A percentile compares a stretch with the other conserved stretches of the same genome.
These are phyloP conservation scores for Deroplatys truncata DNA, from an alignment of 2,888 invertebrate genomes.

Conservation along the genomic window DNA sequence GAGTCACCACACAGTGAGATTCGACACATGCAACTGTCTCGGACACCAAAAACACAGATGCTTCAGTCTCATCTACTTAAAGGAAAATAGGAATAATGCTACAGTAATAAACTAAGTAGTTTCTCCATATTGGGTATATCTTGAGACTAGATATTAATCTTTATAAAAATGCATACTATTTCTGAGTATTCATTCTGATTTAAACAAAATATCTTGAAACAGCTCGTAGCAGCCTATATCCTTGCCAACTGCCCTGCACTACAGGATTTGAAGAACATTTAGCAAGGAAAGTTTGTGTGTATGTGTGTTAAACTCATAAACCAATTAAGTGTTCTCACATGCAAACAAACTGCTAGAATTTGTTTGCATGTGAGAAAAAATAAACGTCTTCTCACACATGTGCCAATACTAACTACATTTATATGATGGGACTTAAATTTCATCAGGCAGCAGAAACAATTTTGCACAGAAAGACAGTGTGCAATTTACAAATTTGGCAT, in stretches of 20 bases:
- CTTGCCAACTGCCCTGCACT: not conserved
- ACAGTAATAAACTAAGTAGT: constrained; percentile 1
- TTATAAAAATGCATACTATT: constrained; percentile 14
- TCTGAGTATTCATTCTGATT: constrained; percentile 21
- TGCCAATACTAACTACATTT: not conserved
- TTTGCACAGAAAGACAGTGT: not conserved
- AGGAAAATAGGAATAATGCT: not conserved
- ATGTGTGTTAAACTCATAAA: not conserved
- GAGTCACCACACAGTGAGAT: constrained; percentile 1
- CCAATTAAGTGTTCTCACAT: not conserved
- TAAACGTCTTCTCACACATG: not conserved
- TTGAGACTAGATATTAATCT: constrained; percentile 22
- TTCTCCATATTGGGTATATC: not conserved
- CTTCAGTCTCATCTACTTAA: constrained; percentile 2
- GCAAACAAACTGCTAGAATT: not conserved
- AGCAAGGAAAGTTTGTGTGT: not conserved
- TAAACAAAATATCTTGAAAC: constrained; percentile 15
- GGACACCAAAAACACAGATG: constrained; percentile 1
- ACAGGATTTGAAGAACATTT: not conserved
- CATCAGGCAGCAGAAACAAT: not conserved
- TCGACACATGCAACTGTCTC: not conserved
- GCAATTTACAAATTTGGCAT: not conserved
- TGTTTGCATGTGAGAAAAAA: not conserved
- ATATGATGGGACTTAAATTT: not conserved
- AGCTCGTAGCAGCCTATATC: not conserved